Evolutionary conservation across 2,888 invertebrate genomes (phyloP).

Genomic region (Tribolium freemani): DNA sequence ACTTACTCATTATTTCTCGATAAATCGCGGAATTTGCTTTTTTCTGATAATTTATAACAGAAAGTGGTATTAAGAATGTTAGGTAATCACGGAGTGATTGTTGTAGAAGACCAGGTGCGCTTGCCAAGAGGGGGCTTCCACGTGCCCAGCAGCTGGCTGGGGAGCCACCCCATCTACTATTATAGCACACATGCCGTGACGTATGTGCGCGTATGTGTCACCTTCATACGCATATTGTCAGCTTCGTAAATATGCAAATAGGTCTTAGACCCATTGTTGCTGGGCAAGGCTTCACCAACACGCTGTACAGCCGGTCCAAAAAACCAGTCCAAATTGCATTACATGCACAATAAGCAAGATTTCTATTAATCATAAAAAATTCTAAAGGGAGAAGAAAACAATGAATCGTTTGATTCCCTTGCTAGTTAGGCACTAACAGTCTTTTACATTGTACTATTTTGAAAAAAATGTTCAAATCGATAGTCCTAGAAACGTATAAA

Average conservation of each 20-base stretch:
- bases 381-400: background rate
- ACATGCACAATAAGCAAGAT: too few species aligned
- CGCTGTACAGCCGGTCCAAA: background rate
- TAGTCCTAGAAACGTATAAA: too few species aligned
- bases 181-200: constrained; percentile 64
- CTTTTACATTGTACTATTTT: too few species aligned
- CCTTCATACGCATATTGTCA: constrained; percentile 47
- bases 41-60: constrained; percentile 30
- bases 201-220: constrained; percentile 62
- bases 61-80: constrained; percentile 20
- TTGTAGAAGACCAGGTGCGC: constrained; percentile 53
- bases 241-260: constrained; percentile 43
- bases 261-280: constrained; percentile 20
- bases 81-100: constrained; percentile 55
- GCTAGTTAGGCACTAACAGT: too few species aligned
- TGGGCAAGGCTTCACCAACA: constrained; percentile 1
- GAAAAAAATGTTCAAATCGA: too few species aligned
- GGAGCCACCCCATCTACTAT: constrained; percentile 61
- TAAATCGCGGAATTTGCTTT: constrained; percentile 28
- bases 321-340: background rate
- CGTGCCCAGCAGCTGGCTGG: constrained; percentile 63
- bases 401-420: too few species aligned
- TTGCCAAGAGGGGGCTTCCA: constrained; percentile 54
- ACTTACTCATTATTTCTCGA: constrained; percentile 12
- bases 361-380: too few species aligned